A percentile compares a stretch with the other conserved stretches of the same genome.
Conservation (phyloP, 2,113 vertebrate genomes). For the Lagopus muta region DNA sequence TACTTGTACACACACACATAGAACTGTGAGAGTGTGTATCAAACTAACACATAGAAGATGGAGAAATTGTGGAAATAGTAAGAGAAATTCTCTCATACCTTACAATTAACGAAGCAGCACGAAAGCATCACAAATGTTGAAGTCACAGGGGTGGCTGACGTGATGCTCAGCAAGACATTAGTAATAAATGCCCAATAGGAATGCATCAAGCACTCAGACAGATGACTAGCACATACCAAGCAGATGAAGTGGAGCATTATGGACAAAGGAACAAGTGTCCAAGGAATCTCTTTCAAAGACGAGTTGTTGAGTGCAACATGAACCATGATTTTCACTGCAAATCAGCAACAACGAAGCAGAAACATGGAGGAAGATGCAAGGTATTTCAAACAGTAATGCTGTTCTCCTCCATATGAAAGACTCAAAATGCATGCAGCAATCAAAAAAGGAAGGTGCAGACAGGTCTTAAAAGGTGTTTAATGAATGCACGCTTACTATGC, state of each 20-base stretch:
- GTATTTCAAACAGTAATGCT: not conserved
- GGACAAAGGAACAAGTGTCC: not conserved
- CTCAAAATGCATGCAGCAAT: not conserved
- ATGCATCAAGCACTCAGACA: not conserved
- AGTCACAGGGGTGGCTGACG: not conserved
- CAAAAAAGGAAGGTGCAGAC: not conserved
- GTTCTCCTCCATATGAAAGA: not conserved
- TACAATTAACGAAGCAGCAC: not conserved
- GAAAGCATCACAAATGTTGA: not conserved
- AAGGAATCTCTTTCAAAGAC: not conserved
- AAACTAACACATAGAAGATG: not conserved
- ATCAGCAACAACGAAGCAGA: not conserved
- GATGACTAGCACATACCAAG: not conserved
- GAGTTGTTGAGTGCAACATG: not conserved
- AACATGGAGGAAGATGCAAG: not conserved
- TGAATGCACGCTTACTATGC: not conserved
- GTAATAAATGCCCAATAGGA: not conserved
- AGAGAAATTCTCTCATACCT: not conserved
- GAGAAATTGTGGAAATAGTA: not conserved
- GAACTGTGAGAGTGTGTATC: not conserved
- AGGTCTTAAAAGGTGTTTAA: not conserved
- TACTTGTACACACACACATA: too few species aligned
- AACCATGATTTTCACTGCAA: not conserved
- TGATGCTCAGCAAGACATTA: not conserved
- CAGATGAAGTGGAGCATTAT: not conserved